Conservation (phyloP, 2,888 invertebrate species). For the Hetaerina titia region DNA sequence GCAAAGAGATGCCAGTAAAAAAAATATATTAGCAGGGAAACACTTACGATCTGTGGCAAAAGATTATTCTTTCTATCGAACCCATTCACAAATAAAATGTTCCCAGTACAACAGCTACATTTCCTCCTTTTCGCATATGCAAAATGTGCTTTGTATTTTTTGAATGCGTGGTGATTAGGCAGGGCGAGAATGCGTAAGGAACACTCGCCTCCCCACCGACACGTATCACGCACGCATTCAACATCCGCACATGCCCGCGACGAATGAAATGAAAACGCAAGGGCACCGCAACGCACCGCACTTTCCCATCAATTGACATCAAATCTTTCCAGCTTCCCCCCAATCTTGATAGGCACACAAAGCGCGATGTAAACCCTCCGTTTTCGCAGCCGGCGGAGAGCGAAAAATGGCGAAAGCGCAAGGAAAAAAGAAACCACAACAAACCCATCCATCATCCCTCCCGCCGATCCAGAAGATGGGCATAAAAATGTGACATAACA, state of each 20-base stretch:
- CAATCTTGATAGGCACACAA: not conserved
- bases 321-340: not conserved
- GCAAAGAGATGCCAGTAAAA: no score
- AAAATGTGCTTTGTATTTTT: not conserved
- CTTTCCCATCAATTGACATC: not conserved
- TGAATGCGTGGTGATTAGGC: not conserved
- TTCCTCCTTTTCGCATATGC: not conserved
- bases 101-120: no score
- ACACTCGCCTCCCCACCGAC: not conserved
- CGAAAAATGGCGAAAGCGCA: not conserved
- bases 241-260: not conserved
- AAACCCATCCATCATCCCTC: not conserved
- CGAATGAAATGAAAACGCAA: not conserved
- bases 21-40: no score
- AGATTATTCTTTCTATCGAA: no score
- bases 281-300: not conserved
- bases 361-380: not conserved
- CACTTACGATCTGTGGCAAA: no score
- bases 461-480: not conserved
- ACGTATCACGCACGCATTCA: not conserved
- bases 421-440: not conserved
- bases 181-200: not conserved
- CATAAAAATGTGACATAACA: not conserved
- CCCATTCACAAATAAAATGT: no score
- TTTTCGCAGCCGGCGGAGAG: not conserved